phyloP scores from a whole-genome alignment of 2,113 vertebrate species.

The Rousettus leschenaultii region DNA sequence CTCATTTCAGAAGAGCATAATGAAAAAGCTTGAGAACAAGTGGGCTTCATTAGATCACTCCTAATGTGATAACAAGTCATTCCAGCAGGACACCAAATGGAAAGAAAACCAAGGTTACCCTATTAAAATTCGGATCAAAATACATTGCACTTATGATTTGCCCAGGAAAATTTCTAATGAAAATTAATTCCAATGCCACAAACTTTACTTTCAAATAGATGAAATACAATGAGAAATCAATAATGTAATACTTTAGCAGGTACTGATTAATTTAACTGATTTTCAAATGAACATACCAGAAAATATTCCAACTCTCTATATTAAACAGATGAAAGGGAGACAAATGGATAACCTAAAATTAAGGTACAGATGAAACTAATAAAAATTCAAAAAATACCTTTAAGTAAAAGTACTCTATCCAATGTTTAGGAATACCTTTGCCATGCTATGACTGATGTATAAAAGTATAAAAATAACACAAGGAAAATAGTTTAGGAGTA shows the following conservation, averaged over 20 bases:
- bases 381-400: not conserved
- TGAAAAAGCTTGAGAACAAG: not conserved
- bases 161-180: not conserved
- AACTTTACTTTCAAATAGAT: not conserved
- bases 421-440: not conserved
- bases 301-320: not conserved
- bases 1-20: not conserved
- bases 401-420: not conserved
- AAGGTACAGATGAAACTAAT: not conserved
- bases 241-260: not conserved
- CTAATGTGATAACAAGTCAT: not conserved
- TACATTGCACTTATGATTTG: not conserved
- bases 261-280: not conserved
- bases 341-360: not conserved
- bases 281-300: not conserved
- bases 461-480: not conserved
- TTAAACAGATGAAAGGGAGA: not conserved
- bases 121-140: not conserved
- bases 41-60: not conserved
- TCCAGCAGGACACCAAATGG: not conserved
- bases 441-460: not conserved
- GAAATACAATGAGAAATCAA: not conserved
- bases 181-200: not conserved
- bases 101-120: not conserved
- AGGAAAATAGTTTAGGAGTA: not conserved